Evolutionary conservation across 2,797 vertebrate genomes (phyloP), one percentile per base, ranked within the genome.

Genomic region (Erpetoichthys calabaricus): DNA sequence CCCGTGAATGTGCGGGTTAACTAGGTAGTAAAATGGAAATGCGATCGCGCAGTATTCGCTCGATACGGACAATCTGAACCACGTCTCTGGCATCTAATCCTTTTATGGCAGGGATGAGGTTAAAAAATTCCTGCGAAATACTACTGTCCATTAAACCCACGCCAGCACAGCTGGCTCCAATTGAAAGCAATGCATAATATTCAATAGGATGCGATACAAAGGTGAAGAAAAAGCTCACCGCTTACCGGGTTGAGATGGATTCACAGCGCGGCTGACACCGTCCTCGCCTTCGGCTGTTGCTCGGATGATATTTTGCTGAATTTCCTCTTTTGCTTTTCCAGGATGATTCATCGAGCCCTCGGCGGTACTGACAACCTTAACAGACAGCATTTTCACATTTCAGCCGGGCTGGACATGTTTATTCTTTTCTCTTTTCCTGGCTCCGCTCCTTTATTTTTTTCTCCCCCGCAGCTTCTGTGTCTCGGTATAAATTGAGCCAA

Each of bases 331-430:
- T 45, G 53, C 43, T 49, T 59, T 53, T 59, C 79, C 77, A 73
- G 75, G 71, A 77, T 77, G 81, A 73, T 76, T 80, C 82, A 79
- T 75, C 79, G 84, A 85, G 77, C 81, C 71, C 73, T 78, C 69
- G 78, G 75, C 74, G 71, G 59, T 73, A 68, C 75, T 70, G 72
- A 73, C 75, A 76, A 81, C 85, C 76, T 81, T 80, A 69, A 77
- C 78, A 73, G 75, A 78, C 78, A 78, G 83, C 84, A 77, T 82
- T 71, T 73, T 80, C 78, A 73, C 57, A 73, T 77, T 72, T 68
- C 53, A 54, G 53, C 41, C 53, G 41, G 53, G 10, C 41, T 54
- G 53, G 10, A 53, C 52, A 54, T 54, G 9, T 25, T 25, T 25
- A 25, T 25, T 25, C 10, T 43, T 41, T 43, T 42, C 53, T 54